Evolutionary conservation across 2,888 invertebrate genomes (phyloP).

Genomic region (Tetheella fluctuosa): DNA sequence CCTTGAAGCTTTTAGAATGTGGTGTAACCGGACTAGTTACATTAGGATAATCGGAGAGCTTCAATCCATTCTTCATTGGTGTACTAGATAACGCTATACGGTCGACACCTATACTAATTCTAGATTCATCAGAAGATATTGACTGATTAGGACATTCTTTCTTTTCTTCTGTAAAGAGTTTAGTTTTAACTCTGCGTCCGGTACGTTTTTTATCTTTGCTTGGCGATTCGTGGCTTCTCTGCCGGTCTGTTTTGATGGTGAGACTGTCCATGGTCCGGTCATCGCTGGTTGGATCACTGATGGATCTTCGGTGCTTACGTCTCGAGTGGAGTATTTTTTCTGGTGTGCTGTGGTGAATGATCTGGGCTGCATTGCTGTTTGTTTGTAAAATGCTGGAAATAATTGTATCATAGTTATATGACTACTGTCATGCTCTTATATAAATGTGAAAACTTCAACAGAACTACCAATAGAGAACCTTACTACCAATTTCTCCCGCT

Average conservation of each 20-base stretch:
- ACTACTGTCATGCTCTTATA: no score
- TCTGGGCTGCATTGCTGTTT: conserved; percentile 65
- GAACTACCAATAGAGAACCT: no score
- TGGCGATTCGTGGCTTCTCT: conserved; percentile 68
- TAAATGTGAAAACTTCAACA: no score
- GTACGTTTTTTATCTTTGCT: conserved; percentile 62
- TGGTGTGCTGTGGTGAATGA: conserved; percentile 67
- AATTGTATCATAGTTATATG: conserved; percentile 14
- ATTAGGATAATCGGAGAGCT: conserved; percentile 52
- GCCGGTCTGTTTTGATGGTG: conserved; percentile 51
- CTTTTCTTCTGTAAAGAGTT: conserved; percentile 68
- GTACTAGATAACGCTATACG: conserved; percentile 65
- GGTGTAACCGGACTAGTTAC: conserved; percentile 67
- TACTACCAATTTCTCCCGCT: no score
- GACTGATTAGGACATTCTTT: conserved; percentile 46
- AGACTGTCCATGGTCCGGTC: conserved; percentile 61
- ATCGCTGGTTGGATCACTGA: conserved; percentile 73
- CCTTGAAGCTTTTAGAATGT: conserved; percentile 50
- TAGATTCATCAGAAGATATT: conserved; percentile 68
- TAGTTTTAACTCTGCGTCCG: conserved; percentile 71
- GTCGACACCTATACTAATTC: conserved; percentile 58
- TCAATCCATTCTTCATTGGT: conserved; percentile 67
- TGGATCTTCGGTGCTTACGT: conserved; percentile 66
- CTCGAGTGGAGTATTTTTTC: conserved; percentile 61
- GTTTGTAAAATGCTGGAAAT: conserved; percentile 70